These are phyloP conservation scores for Bombus fervidus DNA, from an alignment of 1,140 invertebrate genomes.

Conservation along the genomic window DNA sequence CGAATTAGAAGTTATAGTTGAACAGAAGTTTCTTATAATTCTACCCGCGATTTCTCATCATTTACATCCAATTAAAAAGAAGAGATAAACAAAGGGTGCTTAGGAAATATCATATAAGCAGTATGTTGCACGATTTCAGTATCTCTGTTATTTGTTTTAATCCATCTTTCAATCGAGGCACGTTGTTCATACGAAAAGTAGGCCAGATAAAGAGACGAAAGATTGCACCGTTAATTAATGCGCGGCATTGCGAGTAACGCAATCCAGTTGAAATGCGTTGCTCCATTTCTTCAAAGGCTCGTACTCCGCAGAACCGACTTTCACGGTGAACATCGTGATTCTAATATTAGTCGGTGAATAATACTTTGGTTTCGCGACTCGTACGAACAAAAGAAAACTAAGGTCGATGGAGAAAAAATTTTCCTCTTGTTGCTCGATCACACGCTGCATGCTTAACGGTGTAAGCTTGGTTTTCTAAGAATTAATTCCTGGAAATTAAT, in stretches of 20 bases:
- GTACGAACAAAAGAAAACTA: conserved; percentile 44
- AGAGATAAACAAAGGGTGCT: not conserved
- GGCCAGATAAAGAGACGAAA: conserved; percentile 10
- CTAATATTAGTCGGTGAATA: conserved; percentile 71
- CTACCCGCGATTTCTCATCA: not conserved
- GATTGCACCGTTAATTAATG: conserved; percentile 23
- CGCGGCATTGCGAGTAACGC: conserved; percentile 1
- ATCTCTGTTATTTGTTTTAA: not conserved
- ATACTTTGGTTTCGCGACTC: conserved; percentile 54
- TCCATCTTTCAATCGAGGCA: not conserved
- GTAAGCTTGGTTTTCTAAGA: not conserved
- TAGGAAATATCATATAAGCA: not conserved
- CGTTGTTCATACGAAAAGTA: not conserved
- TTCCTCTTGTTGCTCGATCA: not conserved
- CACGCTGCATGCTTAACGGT: too few species aligned
- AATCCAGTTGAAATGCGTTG: conserved; percentile 10
- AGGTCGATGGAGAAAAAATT: not conserved
- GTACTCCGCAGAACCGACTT: conserved; percentile 33
- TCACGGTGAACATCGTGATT: conserved; percentile 56
- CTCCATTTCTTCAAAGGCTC: conserved; percentile 41
- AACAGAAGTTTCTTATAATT: not conserved
- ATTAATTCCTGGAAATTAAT: conserved; percentile 5
- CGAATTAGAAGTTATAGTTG: not conserved
- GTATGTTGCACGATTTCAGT: not conserved
- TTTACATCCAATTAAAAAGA: not conserved